Evolutionary conservation across 2,113 vertebrate species (phyloP).

Genomic region (Plecotus auritus): DNA sequence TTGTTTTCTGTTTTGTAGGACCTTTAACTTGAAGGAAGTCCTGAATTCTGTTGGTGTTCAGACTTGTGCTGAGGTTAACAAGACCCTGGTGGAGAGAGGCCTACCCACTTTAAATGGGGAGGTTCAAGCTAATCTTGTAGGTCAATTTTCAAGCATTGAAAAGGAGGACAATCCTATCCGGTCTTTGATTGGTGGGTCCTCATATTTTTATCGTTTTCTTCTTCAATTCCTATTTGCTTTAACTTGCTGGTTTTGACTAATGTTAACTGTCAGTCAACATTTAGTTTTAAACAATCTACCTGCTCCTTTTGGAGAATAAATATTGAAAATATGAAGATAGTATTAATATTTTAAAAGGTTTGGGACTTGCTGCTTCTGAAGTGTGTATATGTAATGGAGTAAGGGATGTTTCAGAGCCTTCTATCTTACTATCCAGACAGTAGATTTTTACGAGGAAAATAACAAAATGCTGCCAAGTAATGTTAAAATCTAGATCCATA

Average conservation of each 20-base stretch:
- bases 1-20: conserved; percentile 73
- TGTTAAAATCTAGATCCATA: background rate
- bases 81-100: conserved; percentile 84
- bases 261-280: background rate
- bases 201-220: background rate
- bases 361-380: background rate
- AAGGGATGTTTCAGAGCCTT: background rate
- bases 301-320: background rate
- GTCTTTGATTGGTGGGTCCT: conserved; percentile 89
- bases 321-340: background rate
- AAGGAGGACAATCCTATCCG: conserved; percentile 89
- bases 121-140: conserved; percentile 85
- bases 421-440: background rate
- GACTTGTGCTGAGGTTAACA: conserved; percentile 89
- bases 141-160: conserved; percentile 88
- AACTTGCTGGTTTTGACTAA: background rate
- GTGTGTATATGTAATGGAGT: background rate
- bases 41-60: conserved; percentile 86
- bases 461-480: too few relatives aligned
- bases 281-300: background rate
- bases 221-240: background rate
- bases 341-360: background rate
- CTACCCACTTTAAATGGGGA: conserved; percentile 83
- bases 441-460: background rate
- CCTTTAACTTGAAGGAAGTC: conserved; percentile 87